A percentile compares a stretch with the other conserved stretches of the same genome.
Conservation (phyloP, 2,797 vertebrate genomes). For the Myioborus miniatus region DNA sequence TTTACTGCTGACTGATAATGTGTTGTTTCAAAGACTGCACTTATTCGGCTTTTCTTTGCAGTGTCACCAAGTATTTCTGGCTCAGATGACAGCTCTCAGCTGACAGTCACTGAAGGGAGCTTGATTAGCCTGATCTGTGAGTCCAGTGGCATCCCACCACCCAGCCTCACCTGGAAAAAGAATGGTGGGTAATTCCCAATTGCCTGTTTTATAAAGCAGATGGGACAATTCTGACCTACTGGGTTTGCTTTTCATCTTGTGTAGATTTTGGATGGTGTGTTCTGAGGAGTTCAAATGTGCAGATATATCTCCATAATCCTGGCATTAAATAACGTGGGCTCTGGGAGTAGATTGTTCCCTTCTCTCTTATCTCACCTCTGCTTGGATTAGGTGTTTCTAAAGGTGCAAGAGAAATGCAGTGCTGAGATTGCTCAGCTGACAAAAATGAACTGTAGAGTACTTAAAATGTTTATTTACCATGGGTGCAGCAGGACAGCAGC, state of each 20-base stretch:
- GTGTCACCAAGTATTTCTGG: slow-evolving; percentile 88
- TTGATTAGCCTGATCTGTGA: slow-evolving; percentile 90
- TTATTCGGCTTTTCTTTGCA: slow-evolving; percentile 62
- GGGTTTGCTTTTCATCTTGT: not conserved
- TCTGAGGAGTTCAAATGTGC: not conserved
- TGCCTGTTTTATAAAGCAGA: not conserved
- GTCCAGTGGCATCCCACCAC: slow-evolving; percentile 93
- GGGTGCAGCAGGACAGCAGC: not conserved
- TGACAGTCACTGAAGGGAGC: slow-evolving; percentile 88
- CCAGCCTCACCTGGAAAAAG: slow-evolving; percentile 90
- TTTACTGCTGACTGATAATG: not conserved
- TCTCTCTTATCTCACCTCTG: not conserved
- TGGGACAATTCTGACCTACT: not conserved
- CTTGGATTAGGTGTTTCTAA: not conserved
- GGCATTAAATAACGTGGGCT: not conserved
- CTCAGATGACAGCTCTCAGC: slow-evolving; percentile 80
- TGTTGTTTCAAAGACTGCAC: not conserved
- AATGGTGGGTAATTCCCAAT: slow-evolving; percentile 76
- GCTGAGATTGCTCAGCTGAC: not conserved
- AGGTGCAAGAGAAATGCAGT: not conserved
- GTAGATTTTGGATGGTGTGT: not conserved
- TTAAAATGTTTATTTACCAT: rapidly evolving
- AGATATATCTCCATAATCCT: not conserved
- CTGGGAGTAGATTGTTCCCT: not conserved
- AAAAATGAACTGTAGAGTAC: not conserved